Evolutionary conservation across 37 sponge, comb jelly and placozoan genomes (phyloP).

Genomic region (Mnemiopsis leidyi): DNA sequence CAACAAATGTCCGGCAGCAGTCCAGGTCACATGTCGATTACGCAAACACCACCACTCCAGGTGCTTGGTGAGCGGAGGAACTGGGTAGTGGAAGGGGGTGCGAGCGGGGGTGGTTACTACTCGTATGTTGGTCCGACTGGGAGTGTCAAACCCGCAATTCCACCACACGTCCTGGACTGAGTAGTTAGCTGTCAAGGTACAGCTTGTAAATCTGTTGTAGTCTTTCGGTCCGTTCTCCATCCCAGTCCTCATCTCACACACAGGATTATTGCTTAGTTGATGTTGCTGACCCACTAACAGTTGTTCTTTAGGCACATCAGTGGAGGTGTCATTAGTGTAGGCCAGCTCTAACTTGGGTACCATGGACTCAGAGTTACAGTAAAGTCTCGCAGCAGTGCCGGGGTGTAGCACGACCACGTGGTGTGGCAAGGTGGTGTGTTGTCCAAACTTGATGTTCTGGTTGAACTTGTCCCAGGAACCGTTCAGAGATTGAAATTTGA

Average conservation of each 20-base stretch:
- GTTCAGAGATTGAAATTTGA: neutral
- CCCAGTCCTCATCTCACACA: neutral
- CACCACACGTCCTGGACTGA: neutral
- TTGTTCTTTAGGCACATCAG: neutral
- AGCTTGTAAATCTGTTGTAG: neutral
- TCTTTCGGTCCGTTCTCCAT: neutral
- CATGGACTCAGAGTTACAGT: neutral
- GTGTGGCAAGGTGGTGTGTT: neutral
- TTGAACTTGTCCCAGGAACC: neutral
- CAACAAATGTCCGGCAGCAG: neutral
- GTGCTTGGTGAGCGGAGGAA: neutral
- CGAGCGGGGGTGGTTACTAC: slow-evolving; percentile 11
- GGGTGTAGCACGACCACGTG: neutral
- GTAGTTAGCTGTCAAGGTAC: neutral
- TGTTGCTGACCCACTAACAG: neutral
- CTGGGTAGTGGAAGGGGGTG: neutral
- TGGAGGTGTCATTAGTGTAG: neutral
- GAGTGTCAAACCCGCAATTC: neutral
- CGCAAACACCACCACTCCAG: slow-evolving; percentile 18
- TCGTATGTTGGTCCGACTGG: neutral
- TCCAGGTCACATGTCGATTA: neutral
- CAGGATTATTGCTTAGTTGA: neutral
- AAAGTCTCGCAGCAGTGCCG: neutral
- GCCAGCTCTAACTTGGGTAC: neutral
- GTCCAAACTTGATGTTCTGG: neutral